Evolutionary conservation across 2,888 invertebrate species (phyloP).

Genomic region (Sycophila texana): DNA sequence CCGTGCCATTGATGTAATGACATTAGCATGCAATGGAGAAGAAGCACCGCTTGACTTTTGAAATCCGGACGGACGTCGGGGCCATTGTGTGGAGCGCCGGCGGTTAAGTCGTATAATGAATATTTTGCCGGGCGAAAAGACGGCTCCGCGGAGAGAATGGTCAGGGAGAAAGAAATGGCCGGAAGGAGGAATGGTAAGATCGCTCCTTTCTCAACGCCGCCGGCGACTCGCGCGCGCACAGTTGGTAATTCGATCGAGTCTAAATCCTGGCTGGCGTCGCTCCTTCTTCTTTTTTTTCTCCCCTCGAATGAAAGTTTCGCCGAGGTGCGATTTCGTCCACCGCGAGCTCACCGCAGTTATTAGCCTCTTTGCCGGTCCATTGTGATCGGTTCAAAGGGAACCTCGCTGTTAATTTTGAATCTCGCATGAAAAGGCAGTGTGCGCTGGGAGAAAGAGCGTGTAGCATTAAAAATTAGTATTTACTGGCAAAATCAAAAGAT

Average conservation of each 20-base stretch:
- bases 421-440: too few species aligned
- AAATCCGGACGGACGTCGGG: background rate
- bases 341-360: too few species aligned
- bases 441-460: too few species aligned
- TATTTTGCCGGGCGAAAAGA: background rate
- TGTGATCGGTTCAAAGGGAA: too few species aligned
- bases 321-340: conserved; percentile 7
- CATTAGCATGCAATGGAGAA: background rate
- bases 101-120: background rate
- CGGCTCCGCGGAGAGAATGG: conserved; percentile 11
- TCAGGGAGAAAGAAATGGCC: conserved; percentile 29
- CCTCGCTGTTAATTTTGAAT: too few species aligned
- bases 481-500: too few species aligned
- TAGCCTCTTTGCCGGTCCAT: too few species aligned
- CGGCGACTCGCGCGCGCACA: background rate
- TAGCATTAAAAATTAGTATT: too few species aligned
- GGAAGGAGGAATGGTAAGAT: conserved; percentile 25
- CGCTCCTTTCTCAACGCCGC: conserved; percentile 45
- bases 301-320: conserved; percentile 40
- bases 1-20: background rate
- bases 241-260: conserved; percentile 30
- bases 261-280: background rate
- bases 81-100: background rate
- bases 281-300: background rate
- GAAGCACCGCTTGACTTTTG: background rate